These are phyloP conservation scores for Phalera bucephala DNA, from an alignment of 2,888 invertebrate genomes.

Conservation along the genomic window DNA sequence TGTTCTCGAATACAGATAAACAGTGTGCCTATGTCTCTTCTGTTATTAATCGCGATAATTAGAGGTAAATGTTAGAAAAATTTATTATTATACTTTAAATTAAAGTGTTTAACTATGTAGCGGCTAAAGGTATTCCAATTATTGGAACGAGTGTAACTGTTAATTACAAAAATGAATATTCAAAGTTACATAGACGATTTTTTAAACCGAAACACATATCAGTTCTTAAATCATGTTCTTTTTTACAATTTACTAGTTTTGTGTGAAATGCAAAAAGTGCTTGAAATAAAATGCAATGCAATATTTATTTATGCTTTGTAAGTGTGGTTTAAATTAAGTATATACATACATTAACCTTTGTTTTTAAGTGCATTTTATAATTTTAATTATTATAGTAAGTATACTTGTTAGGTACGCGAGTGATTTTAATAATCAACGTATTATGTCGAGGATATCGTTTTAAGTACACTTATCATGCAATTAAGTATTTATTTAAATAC, in stretches of 20 bases:
- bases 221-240: not conserved
- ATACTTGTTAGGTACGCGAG: constrained; percentile 2
- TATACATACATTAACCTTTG: not conserved
- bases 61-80: too few relatives aligned
- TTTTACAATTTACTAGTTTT: not conserved
- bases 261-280: not conserved
- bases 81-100: too few relatives aligned
- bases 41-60: too few relatives aligned
- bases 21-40: constrained; percentile 1
- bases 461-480: constrained; percentile 11
- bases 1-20: constrained; percentile 12
- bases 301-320: constrained; percentile 4
- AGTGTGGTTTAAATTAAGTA: not conserved
- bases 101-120: too few relatives aligned
- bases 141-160: too few relatives aligned
- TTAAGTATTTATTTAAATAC: constrained; percentile 24
- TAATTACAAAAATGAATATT: too few relatives aligned
- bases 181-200: not conserved
- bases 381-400: constrained; percentile 11
- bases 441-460: not conserved
- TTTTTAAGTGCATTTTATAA: not conserved
- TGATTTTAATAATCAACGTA: constrained; percentile 8
- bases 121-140: not conserved
- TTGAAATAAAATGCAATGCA: not conserved
- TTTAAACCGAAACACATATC: not conserved